Evolutionary conservation across 2,113 vertebrate species (phyloP).

Genomic region (Mesembrinibis cayennensis): DNA sequence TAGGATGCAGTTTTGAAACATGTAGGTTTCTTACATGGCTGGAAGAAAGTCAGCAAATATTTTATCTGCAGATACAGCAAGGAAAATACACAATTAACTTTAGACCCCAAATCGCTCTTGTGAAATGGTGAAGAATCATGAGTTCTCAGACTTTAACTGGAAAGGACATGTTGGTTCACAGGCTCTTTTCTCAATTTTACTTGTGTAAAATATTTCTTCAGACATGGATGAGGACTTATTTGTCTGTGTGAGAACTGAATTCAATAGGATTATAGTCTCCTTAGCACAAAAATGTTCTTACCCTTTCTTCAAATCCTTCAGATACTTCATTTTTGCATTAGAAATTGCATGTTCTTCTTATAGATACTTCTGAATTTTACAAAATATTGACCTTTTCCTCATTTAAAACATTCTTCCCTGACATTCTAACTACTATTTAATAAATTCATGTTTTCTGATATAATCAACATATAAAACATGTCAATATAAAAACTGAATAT

Average conservation of each 20-base stretch:
- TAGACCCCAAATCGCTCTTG: neutral
- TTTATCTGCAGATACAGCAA: neutral
- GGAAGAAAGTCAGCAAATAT: neutral
- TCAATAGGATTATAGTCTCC: neutral
- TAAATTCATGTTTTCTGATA: neutral
- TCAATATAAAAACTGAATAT: neutral
- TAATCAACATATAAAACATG: neutral
- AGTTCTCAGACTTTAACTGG: neutral
- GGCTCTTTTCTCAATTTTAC: neutral
- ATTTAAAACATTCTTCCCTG: neutral
- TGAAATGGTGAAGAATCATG: neutral
- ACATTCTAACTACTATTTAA: neutral
- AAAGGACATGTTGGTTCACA: neutral
- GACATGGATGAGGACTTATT: neutral
- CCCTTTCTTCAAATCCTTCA: neutral
- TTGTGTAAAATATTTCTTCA: neutral
- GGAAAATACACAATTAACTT: neutral
- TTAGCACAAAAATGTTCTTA: rapidly evolving
- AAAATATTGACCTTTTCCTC: neutral
- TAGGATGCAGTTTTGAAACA: neutral
- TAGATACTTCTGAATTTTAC: neutral
- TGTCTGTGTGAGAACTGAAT: neutral
- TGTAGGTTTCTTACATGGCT: neutral
- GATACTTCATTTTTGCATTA: neutral
- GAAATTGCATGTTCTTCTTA: neutral